A percentile compares a stretch with the other conserved stretches of the same genome.
These are phyloP conservation scores for Acridotheres tristis DNA, from an alignment of 2,797 vertebrate species.

Conservation along the genomic window DNA sequence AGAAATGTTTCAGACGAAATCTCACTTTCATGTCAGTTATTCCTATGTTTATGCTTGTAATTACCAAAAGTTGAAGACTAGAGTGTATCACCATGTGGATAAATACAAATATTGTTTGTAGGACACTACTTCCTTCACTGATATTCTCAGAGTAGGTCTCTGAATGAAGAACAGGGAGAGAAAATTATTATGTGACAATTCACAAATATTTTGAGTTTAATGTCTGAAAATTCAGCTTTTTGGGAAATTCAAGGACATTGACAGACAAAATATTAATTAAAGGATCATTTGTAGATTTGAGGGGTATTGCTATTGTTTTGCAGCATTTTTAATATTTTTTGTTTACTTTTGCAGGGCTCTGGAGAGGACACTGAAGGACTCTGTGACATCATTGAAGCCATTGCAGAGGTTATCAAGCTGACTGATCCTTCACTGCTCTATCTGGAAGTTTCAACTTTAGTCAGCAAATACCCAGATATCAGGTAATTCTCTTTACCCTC, in stretches of 20 bases:
- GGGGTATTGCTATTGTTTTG: background rate
- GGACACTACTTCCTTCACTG: background rate
- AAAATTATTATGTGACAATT: background rate
- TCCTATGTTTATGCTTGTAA: background rate
- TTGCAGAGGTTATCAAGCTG: constrained; percentile 97
- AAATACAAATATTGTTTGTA: background rate
- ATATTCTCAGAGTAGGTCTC: background rate
- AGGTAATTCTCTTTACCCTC: constrained; percentile 78
- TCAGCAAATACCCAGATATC: constrained; percentile 96
- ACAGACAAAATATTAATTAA: background rate
- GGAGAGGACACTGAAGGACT: constrained; percentile 87
- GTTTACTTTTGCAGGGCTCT: constrained; percentile 69
- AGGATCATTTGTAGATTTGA: background rate
- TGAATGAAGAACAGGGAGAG: background rate
- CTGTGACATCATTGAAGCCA: constrained; percentile 89
- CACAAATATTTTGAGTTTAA: background rate
- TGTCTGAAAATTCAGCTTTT: background rate
- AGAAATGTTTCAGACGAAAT: background rate
- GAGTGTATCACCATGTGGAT: background rate
- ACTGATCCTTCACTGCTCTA: constrained; percentile 95
- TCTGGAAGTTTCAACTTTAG: constrained; percentile 94
- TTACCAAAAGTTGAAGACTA: background rate
- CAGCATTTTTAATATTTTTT: background rate
- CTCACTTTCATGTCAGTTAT: background rate
- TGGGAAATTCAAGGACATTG: background rate